These are phyloP conservation scores for Aricia artaxerxes DNA, from an alignment of 2,888 invertebrate species.

Conservation along the genomic window DNA sequence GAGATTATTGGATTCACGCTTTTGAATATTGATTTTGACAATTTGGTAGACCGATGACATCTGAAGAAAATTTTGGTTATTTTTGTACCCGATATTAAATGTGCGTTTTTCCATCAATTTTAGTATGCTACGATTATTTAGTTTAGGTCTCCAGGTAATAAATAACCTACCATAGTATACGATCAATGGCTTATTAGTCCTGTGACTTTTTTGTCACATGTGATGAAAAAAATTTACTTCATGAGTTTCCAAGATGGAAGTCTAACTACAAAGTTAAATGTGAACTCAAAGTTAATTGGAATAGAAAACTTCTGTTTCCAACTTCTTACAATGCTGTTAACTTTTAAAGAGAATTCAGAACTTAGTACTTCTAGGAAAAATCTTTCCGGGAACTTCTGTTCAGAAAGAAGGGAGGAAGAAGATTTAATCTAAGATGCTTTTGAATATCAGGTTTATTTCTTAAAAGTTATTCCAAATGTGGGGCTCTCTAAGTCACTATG, in stretches of 20 bases:
- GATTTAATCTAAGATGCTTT: background rate
- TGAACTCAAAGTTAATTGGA: background rate
- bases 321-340: background rate
- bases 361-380: background rate
- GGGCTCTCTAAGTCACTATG: no score
- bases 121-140: no score
- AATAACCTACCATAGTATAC: no score
- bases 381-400: background rate
- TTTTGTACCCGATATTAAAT: no score
- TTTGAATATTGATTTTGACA: slow-evolving; percentile 1
- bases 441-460: background rate
- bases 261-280: background rate
- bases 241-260: background rate
- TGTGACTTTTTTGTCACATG: background rate
- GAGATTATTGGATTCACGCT: slow-evolving; percentile 23
- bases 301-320: background rate
- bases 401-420: background rate
- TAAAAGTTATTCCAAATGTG: no score
- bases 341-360: background rate
- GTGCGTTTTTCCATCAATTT: no score
- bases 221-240: background rate
- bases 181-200: background rate
- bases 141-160: no score
- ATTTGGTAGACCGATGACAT: background rate
- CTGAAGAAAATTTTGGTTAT: background rate